Percentiles rank a stretch among this genome's conserved stretches.
phyloP scores from a whole-genome alignment of 2,797 vertebrate genomes.

The Danionella dracula region DNA sequence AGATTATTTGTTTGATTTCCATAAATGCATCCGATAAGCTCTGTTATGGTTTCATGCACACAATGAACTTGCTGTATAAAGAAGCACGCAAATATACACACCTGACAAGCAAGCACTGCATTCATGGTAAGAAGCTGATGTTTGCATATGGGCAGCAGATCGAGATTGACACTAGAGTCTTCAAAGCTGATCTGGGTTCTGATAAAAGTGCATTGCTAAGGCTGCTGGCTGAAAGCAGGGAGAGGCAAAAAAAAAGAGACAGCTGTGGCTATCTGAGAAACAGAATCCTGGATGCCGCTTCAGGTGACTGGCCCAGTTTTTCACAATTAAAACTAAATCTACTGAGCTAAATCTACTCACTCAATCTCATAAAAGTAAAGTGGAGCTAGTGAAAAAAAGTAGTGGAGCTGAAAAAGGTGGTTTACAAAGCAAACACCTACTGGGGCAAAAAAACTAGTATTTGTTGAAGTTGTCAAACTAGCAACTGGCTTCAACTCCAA shows the following conservation, averaged over 20 bases:
- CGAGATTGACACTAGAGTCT: constrained; percentile 47
- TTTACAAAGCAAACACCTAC: too few relatives aligned
- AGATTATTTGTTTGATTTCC: background rate
- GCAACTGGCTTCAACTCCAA: too few relatives aligned
- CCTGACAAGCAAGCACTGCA: constrained; percentile 1
- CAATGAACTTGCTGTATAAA: background rate
- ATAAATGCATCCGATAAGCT: background rate
- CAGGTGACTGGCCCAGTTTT: background rate
- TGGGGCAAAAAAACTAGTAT: too few relatives aligned
- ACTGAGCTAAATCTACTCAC: too few relatives aligned
- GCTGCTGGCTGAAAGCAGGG: background rate
- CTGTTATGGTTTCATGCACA: background rate
- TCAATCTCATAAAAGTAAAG: too few relatives aligned
- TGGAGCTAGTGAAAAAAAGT: too few relatives aligned
- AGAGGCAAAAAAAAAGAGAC: background rate
- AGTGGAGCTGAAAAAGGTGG: too few relatives aligned
- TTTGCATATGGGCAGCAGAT: constrained; percentile 49
- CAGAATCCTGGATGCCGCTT: background rate
- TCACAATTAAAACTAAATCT: too few relatives aligned
- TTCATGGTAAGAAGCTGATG: constrained; percentile 40
- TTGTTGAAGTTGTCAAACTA: too few relatives aligned
- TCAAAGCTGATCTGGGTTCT: constrained; percentile 55
- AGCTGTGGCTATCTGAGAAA: background rate
- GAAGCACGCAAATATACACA: constrained; percentile 18
- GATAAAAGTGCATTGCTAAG: constrained; percentile 45